Evolutionary conservation across 2,113 vertebrate genomes (phyloP), one percentile per base, ranked within the genome.

Genomic region (Aptenodytes patagonicus): DNA sequence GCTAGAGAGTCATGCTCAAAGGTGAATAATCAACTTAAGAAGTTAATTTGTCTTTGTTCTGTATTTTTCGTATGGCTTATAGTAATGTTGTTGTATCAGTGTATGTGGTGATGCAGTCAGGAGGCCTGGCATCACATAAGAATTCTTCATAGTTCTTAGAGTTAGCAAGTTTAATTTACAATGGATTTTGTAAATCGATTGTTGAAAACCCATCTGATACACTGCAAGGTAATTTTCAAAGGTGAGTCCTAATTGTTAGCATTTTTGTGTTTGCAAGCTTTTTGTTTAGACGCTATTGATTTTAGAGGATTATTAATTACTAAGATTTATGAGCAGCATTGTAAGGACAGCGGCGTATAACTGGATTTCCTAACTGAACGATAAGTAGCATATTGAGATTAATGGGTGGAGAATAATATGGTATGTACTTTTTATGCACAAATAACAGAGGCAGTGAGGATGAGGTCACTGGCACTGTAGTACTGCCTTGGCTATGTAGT

Each of bases 131-230:
- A 25, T 57, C 69, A 13, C 9, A 0, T 65, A 44, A 68, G 52
- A 51, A 46, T 36, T 51, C 11, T 31, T 90, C 2, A 49, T 64
- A 28, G 4, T 72, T 85, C 83, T 69, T 64, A 32, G 47, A 71
- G 72, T 55, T 64, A 68, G 11, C 22, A 51, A 44, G 42, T 82
- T 51, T 64, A 55, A 65, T 95, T 91, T 57, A 18, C 26, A 25
- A 0, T 11, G 36, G 21, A 3, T 14, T 76, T 94, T 91, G 60
- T 72, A 87, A 71, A 60, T 64, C 0, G 0, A 4, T 84, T 69
- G 11, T 68, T 65, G 62, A 44, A 82, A 91, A 32, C 19, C 57
- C 28, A 47, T 25, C 38, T 49, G 77, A 51, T 40, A 17, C 8
- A 9, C 52, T 26, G 44, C 61, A 64, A 40, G 47, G 47, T 57